A percentile compares a stretch with the other conserved stretches of the same genome.
These are phyloP conservation scores for Drosophila ficusphila DNA, from an alignment of 1,140 invertebrate species.

Conservation along the genomic window DNA sequence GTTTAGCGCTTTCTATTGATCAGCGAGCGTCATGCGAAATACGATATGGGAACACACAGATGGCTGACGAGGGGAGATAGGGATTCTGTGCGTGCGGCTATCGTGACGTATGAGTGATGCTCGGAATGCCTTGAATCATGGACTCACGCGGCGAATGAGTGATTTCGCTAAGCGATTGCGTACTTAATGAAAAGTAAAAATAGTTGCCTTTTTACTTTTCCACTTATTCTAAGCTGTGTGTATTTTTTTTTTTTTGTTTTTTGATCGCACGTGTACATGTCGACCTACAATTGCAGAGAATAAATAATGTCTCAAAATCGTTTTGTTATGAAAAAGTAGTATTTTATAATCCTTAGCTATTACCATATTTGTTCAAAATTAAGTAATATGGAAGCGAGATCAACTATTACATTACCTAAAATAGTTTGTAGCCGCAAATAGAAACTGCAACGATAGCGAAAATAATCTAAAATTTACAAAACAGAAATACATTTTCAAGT, in stretches of 20 bases:
- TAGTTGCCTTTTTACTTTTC: background rate
- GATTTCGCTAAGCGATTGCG: slow-evolving; percentile 26
- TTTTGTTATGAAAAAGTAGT: too few species aligned
- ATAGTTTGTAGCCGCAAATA: slow-evolving; percentile 9
- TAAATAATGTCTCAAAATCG: too few species aligned
- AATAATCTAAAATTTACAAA: background rate
- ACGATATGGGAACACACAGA: slow-evolving; percentile 59
- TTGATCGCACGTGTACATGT: background rate
- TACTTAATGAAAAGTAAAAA: slow-evolving; percentile 14
- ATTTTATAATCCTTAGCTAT: too few species aligned
- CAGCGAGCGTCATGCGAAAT: slow-evolving; percentile 46
- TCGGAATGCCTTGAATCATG: slow-evolving; percentile 50
- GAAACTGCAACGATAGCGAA: background rate
- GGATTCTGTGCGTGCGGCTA: slow-evolving; percentile 32
- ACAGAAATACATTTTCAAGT: background rate
- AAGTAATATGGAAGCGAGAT: background rate
- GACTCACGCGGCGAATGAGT: slow-evolving; percentile 49
- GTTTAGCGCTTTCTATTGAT: slow-evolving; percentile 66
- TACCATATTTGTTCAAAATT: too few species aligned
- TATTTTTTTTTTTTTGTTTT: background rate
- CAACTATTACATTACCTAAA: slow-evolving; percentile 2
- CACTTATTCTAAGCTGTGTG: background rate
- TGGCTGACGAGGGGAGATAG: background rate
- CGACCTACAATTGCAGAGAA: too few species aligned
- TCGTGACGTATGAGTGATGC: slow-evolving; percentile 68